Percentiles rank a stretch among this genome's conserved stretches.
Conservation (phyloP, 2,113 vertebrate species). For the Leucopsar rothschildi region DNA sequence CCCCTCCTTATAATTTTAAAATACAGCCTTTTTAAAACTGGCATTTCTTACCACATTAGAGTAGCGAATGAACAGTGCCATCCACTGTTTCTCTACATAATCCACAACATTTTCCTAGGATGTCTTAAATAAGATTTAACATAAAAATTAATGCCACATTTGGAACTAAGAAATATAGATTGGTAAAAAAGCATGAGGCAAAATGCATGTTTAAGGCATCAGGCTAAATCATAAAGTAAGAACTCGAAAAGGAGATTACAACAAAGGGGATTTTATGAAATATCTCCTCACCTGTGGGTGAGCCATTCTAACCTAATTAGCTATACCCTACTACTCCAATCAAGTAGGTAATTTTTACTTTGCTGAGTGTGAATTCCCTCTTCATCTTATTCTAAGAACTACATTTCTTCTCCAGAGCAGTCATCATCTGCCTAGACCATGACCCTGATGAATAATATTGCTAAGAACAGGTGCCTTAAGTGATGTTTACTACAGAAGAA, state of each 20-base stretch:
- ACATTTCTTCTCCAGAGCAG: neutral
- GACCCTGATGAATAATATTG: neutral
- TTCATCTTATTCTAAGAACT: neutral
- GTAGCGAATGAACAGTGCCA: constrained; percentile 62
- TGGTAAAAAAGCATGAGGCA: neutral
- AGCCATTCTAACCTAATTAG: neutral
- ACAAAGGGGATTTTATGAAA: neutral
- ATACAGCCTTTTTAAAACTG: constrained; percentile 9
- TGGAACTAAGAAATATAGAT: neutral
- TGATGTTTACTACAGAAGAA: neutral
- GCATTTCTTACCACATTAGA: neutral
- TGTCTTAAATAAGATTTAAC: neutral
- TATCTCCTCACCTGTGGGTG: neutral
- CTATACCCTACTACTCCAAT: neutral
- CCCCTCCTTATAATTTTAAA: constrained; percentile 15
- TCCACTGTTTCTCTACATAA: constrained; percentile 57
- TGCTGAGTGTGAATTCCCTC: neutral
- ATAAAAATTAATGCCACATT: neutral
- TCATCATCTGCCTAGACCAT: neutral
- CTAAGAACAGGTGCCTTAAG: neutral
- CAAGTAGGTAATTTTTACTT: neutral
- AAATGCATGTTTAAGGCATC: neutral
- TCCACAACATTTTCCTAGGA: neutral
- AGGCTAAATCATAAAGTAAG: neutral
- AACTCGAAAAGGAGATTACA: neutral